Conservation (phyloP, 2,888 invertebrate species). For the Idaea straminata region DNA sequence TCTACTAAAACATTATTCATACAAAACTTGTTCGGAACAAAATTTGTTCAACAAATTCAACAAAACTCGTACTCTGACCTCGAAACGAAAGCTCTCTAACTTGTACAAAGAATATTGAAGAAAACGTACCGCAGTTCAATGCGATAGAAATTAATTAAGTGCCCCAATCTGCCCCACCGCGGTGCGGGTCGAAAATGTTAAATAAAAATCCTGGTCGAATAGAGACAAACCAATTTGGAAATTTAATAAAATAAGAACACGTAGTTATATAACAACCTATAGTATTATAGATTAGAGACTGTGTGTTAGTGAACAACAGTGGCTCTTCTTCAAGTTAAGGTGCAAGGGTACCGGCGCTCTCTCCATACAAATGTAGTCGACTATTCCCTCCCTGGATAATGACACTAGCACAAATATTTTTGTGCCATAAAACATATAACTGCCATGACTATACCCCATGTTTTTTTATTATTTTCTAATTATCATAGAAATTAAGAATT, state of each 20-base stretch:
- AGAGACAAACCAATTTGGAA: background rate
- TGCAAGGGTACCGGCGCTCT: no score
- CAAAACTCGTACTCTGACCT: background rate
- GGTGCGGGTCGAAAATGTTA: background rate
- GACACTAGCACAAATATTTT: no score
- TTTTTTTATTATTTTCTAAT: no score
- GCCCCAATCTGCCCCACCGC: slow-evolving; percentile 35
- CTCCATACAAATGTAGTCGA: no score
- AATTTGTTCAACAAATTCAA: background rate
- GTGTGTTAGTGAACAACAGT: no score
- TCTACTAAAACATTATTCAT: background rate
- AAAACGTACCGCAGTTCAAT: background rate
- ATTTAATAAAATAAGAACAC: background rate
- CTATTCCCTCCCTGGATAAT: no score
- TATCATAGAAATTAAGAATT: no score
- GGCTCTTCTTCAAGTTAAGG: no score
- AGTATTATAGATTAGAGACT: background rate
- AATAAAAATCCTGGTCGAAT: background rate
- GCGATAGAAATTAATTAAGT: slow-evolving; percentile 64
- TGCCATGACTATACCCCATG: no score
- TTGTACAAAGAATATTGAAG: background rate
- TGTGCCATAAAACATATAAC: no score
- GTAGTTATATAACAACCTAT: background rate
- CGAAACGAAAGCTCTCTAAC: background rate
- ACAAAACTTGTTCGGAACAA: background rate